phyloP scores from a whole-genome alignment of 2,113 vertebrate species.

The Noturus placidus region DNA sequence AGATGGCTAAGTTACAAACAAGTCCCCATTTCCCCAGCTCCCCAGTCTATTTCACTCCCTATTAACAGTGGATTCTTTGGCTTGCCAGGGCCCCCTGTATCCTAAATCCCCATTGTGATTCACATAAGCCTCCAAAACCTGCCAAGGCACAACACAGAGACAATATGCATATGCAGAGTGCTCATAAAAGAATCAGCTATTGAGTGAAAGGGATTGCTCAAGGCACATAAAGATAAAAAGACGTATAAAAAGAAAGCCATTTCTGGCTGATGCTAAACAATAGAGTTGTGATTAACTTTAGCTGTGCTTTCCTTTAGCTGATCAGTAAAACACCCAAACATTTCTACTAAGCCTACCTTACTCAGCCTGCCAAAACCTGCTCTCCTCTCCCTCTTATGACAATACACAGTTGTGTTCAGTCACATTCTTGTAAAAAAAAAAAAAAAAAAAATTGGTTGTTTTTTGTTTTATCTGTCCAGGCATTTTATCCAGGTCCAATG shows the following conservation, averaged over 20 bases:
- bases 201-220: no score
- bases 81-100: not conserved
- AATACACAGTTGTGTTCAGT: slow-evolving; percentile 52
- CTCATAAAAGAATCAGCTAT: not conserved
- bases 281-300: not conserved
- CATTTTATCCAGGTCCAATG: slow-evolving; percentile 45
- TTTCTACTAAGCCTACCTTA: slow-evolving; percentile 53
- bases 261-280: slow-evolving; percentile 22
- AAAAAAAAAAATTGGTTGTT: not conserved
- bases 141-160: not conserved
- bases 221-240: not conserved
- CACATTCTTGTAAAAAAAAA: slow-evolving; percentile 25
- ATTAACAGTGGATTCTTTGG: not conserved
- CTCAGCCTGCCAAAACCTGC: slow-evolving; percentile 45
- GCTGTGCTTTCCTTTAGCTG: slow-evolving; percentile 21
- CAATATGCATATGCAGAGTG: not conserved
- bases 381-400: slow-evolving; percentile 52
- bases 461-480: slow-evolving; percentile 59
- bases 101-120: not conserved
- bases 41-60: no score
- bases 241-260: not conserved
- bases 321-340: slow-evolving; percentile 30
- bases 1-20: not conserved
- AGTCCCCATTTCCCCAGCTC: not conserved
- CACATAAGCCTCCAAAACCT: not conserved